These are phyloP conservation scores for Andrena fulva DNA, from an alignment of 2,888 invertebrate genomes.

Conservation along the genomic window DNA sequence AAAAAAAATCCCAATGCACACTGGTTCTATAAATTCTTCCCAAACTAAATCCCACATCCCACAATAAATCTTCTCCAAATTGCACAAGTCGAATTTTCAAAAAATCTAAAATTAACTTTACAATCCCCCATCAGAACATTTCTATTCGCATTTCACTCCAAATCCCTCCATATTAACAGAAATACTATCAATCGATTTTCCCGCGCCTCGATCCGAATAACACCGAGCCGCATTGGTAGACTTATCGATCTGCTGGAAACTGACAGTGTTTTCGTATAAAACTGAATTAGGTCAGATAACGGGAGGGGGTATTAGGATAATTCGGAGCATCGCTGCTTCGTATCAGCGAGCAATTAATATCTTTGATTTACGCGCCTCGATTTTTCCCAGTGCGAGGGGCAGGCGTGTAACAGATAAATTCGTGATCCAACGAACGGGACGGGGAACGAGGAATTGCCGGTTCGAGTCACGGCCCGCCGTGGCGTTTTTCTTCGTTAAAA, in stretches of 20 bases:
- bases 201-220: constrained; percentile 2
- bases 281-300: constrained; percentile 65
- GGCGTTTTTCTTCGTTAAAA: constrained; percentile 55
- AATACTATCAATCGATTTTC: too few relatives aligned
- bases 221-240: constrained; percentile 42
- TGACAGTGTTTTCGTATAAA: constrained; percentile 62
- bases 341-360: constrained; percentile 24
- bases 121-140: too few relatives aligned
- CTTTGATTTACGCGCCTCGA: background rate
- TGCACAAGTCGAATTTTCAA: too few relatives aligned
- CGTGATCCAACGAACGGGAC: background rate
- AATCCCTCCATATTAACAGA: too few relatives aligned
- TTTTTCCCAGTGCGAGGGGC: background rate
- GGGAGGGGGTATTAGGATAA: constrained; percentile 41
- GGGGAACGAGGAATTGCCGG: constrained; percentile 8
- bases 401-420: constrained; percentile 9
- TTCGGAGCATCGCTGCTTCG: constrained; percentile 12
- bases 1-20: too few relatives aligned
- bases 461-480: background rate
- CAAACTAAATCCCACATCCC: too few relatives aligned
- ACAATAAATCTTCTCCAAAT: too few relatives aligned
- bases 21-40: too few relatives aligned
- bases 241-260: constrained; percentile 68
- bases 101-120: too few relatives aligned
- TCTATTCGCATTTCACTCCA: too few relatives aligned